Evolutionary conservation across 2,113 vertebrate species (phyloP).

Genomic region (Acrocephalus kingi): DNA sequence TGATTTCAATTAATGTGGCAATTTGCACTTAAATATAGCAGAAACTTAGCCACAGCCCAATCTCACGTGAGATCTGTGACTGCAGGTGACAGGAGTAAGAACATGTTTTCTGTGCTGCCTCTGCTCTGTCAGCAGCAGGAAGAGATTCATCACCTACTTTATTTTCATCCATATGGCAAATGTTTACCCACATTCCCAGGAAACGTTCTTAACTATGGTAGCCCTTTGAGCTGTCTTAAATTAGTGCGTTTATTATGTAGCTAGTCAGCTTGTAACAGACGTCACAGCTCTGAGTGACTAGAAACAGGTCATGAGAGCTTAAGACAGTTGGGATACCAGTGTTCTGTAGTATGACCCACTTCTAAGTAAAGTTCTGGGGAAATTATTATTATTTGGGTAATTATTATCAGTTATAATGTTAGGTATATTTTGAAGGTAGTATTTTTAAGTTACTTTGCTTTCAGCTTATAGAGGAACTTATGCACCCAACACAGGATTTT

Average conservation of each 20-base stretch:
- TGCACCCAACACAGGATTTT: neutral
- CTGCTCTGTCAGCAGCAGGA: neutral
- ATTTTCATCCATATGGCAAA: neutral
- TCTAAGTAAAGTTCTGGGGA: neutral
- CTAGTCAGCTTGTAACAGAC: neutral
- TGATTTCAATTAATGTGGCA: neutral
- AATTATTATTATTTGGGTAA: neutral
- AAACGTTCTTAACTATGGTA: neutral
- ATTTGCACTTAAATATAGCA: neutral
- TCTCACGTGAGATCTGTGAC: neutral
- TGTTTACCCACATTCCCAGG: neutral
- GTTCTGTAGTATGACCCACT: neutral
- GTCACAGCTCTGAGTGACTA: rapidly evolving
- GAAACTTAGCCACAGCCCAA: neutral
- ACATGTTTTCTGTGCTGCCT: neutral
- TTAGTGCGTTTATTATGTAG: neutral
- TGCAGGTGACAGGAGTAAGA: neutral
- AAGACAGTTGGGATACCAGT: neutral
- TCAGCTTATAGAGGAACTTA: neutral
- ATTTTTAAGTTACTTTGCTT: neutral
- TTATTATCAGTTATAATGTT: neutral
- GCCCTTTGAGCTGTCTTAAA: neutral
- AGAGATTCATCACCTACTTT: neutral
- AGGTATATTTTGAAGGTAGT: neutral
- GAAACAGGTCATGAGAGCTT: neutral